Conservation (phyloP, 2,888 invertebrate genomes). For the Amphipoea lucens region DNA sequence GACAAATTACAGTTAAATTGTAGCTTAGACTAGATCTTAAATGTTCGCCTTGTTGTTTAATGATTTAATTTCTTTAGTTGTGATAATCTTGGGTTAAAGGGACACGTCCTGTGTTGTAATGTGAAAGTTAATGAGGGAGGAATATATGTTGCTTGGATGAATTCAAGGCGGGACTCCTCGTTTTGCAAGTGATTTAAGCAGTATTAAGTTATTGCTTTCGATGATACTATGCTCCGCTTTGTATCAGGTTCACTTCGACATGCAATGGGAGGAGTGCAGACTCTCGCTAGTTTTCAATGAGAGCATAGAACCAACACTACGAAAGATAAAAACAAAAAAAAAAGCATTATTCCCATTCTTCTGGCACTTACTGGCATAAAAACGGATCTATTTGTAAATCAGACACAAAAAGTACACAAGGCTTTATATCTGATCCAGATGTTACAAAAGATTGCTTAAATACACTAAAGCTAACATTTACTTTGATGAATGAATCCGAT, state of each 20-base stretch:
- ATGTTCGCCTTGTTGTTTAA: conserved; percentile 38
- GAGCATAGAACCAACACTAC: background rate
- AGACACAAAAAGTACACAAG: conserved; percentile 15
- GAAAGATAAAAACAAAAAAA: conserved; percentile 1
- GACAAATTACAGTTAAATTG: conserved; percentile 61
- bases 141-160: background rate
- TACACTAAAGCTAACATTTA: conserved; percentile 42
- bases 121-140: background rate
- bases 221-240: background rate
- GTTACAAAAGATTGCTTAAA: conserved; percentile 21
- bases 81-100: conserved; percentile 31
- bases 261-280: background rate
- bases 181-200: no score
- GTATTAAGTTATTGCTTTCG: no score
- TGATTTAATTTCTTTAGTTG: conserved; percentile 41
- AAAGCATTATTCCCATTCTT: background rate
- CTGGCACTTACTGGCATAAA: background rate
- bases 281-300: background rate
- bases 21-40: conserved; percentile 46
- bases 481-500: conserved; percentile 53
- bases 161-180: background rate
- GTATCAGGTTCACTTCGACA: background rate
- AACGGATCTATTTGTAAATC: background rate
- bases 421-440: conserved; percentile 35
- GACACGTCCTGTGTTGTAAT: background rate